These are phyloP conservation scores for Drosophila cardini DNA, from an alignment of 1,140 invertebrate species.

Conservation along the genomic window DNA sequence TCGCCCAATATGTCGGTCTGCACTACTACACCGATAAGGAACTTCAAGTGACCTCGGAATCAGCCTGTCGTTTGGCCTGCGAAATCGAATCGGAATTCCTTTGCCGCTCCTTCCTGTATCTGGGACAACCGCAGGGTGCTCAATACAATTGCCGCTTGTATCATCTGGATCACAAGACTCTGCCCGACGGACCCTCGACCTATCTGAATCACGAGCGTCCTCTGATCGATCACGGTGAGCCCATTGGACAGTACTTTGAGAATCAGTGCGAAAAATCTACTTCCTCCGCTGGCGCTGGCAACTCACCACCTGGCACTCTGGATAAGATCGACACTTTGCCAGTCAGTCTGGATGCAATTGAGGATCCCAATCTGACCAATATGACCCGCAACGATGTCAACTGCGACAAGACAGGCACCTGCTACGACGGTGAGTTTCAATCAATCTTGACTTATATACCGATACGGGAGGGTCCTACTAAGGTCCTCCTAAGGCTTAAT, in stretches of 20 bases:
- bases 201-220: constrained; percentile 95
- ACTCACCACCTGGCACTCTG: constrained; percentile 59
- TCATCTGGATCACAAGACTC: constrained; percentile 95
- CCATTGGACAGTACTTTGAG: constrained; percentile 95
- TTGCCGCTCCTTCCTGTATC: constrained; percentile 95
- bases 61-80: constrained; percentile 94
- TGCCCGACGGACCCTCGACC: constrained; percentile 95
- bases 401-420: constrained; percentile 97
- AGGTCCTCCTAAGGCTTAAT: too few relatives aligned
- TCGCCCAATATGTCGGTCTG: constrained; percentile 94
- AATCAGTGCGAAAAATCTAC: constrained; percentile 91
- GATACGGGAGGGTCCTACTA: too few relatives aligned
- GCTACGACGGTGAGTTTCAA: constrained; percentile 92
- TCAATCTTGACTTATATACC: too few relatives aligned
- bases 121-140: constrained; percentile 89
- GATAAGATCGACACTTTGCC: constrained; percentile 87
- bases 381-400: constrained; percentile 91
- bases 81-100: constrained; percentile 97
- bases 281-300: constrained; percentile 75
- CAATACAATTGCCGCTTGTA: constrained; percentile 96
- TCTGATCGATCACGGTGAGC: constrained; percentile 94
- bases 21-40: constrained; percentile 98
- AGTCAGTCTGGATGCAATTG: constrained; percentile 89
- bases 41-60: constrained; percentile 92
- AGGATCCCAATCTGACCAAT: constrained; percentile 89